Base-by-base conservation (phyloP, 1,140 invertebrate genomes). In the Hycleus cichorii region DNA sequence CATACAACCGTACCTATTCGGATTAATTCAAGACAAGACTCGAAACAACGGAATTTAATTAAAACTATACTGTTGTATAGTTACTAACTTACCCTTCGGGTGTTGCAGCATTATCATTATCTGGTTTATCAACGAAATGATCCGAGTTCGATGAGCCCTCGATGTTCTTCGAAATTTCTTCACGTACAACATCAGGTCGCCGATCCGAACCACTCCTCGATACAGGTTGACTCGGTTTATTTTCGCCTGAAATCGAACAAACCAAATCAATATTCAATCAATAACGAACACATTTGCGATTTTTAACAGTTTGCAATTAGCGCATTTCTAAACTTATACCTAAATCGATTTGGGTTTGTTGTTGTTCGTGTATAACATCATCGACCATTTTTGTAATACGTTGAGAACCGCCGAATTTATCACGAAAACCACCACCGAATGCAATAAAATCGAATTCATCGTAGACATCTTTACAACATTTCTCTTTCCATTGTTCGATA, bases 391-490 rank as follows among this genome's bases (percentile, higher is more conserved):
- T 38, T n/a, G 48, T 32, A 49, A 53, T 39, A 46, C 46, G 44
- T 53, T 53, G 51, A 32, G 51, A 53, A 27, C 51, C 51, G 9
- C 51, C 51, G 12, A 53, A 53, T 25, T 53, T 53, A 53, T 53
- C 51, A 2, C 51, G 25, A 46, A 53, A 53, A 38, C 51, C 51
- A 4, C 51, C 54, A 44, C 66, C 64, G 49, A 69, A 69, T 3
- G 65, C 63, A 25, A 71, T 69, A 62, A 72, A 74, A 50, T 73
- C 69, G 49, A 74, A 74, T 54, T 74, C 72, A 44, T 70, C 64
- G 39, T 66, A 49, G 53, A 67, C 62, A 44, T 59, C 54, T 46
- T 60, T 63, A 49, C 53, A 56, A n/a, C 49, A 25, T 25, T 48
- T 47, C 57, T 62, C 46, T 45, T 63, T 38, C 46, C 39, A 26